Evolutionary conservation across 2,888 invertebrate species (phyloP).

Genomic region (Leptodirus hochenwartii): DNA sequence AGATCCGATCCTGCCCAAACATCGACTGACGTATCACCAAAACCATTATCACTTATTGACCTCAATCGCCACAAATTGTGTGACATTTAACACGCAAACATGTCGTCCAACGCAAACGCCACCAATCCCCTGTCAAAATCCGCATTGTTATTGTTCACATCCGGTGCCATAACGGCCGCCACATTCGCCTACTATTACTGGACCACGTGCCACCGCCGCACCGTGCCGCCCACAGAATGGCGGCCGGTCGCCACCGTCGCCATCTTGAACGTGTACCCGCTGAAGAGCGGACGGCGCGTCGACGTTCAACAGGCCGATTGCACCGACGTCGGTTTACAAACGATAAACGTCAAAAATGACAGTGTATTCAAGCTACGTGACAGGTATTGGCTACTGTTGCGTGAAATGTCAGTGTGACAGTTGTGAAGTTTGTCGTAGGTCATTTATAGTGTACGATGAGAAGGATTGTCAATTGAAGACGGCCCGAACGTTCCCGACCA

Average conservation of each 20-base stretch:
- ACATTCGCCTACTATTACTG: no score
- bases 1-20: no score
- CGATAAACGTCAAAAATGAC: conserved; percentile 13
- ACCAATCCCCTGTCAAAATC: no score
- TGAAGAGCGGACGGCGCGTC: conserved; percentile 24
- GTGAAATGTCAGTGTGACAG: background rate
- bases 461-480: conserved; percentile 13
- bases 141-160: no score
- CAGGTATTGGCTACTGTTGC: conserved; percentile 11
- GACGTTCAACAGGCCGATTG: conserved; percentile 20
- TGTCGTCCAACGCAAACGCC: no score
- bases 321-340: conserved; percentile 20
- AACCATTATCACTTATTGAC: no score
- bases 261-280: conserved; percentile 22
- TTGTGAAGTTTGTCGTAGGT: conserved; percentile 8
- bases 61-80: no score
- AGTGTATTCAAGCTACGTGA: conserved; percentile 11
- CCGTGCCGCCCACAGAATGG: conserved; percentile 22
- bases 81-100: no score
- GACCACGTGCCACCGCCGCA: no score
- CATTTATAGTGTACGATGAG: conserved; percentile 13
- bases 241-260: conserved; percentile 20
- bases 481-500: conserved; percentile 24
- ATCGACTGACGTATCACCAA: no score
- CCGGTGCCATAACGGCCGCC: no score